These are phyloP conservation scores for Falco berigora DNA, from an alignment of 2,797 vertebrate genomes.

Conservation along the genomic window DNA sequence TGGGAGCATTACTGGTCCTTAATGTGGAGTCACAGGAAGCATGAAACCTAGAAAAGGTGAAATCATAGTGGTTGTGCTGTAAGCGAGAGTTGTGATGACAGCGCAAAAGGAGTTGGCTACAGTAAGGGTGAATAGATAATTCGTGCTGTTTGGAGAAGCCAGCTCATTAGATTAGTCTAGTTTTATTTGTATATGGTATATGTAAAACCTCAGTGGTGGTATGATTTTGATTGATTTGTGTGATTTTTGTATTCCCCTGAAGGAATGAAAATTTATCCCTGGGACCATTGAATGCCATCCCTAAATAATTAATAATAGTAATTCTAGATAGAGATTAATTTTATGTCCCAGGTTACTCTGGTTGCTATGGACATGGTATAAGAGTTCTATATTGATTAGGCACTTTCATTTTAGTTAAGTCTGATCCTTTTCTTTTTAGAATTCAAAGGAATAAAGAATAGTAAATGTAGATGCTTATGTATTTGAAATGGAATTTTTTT, in stretches of 20 bases:
- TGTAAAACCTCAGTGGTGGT: neutral
- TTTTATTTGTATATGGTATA: neutral
- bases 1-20: neutral
- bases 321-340: neutral
- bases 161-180: neutral
- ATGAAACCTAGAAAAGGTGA: neutral
- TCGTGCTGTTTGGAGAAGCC: neutral
- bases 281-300: neutral
- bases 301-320: neutral
- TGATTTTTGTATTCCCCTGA: neutral
- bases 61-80: neutral
- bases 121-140: neutral
- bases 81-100: neutral
- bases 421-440: neutral
- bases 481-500: neutral
- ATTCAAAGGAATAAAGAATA: neutral
- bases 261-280: neutral
- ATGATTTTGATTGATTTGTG: neutral
- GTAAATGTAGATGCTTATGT: neutral
- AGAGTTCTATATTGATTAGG: neutral
- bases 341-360: neutral
- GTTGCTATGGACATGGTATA: neutral
- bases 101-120: neutral
- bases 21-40: neutral
- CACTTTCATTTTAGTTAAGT: neutral